Conservation (phyloP, 1,140 invertebrate genomes). For the Lutraria rhynchaena region DNA sequence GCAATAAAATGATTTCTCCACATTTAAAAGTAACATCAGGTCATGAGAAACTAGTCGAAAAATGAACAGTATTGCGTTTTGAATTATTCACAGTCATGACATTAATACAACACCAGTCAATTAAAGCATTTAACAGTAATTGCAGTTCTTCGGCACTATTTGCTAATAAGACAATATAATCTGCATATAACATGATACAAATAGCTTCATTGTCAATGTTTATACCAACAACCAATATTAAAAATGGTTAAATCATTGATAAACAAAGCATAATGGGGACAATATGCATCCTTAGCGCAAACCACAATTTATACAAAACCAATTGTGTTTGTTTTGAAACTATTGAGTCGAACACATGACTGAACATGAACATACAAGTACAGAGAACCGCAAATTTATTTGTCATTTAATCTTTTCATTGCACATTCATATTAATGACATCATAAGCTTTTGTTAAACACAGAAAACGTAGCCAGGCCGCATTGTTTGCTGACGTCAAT, state of each 20-base stretch:
- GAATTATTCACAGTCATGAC: constrained; percentile 9
- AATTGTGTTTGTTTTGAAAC: constrained; percentile 14
- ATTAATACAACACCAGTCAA: constrained; percentile 23
- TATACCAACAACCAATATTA: constrained; percentile 10
- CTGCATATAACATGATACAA: constrained; percentile 20
- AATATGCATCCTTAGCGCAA: neutral
- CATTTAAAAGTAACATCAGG: too few species aligned
- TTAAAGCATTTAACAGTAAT: constrained; percentile 10
- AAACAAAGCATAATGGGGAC: neutral
- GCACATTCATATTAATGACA: too few species aligned
- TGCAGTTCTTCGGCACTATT: constrained; percentile 16
- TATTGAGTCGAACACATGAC: too few species aligned
- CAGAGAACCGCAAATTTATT: too few species aligned
- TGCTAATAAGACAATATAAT: constrained; percentile 28
- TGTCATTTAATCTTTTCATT: too few species aligned
- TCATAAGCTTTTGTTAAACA: too few species aligned
- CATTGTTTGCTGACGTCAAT: constrained; percentile 26
- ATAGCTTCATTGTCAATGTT: constrained; percentile 4
- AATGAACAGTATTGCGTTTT: constrained; percentile 15
- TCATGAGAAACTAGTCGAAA: constrained; percentile 4
- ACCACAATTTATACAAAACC: neutral
- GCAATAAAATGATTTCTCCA: too few species aligned
- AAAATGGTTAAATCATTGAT: too few species aligned
- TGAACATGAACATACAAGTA: too few species aligned
- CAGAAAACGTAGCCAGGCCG: constrained; percentile 21